phyloP scores from a whole-genome alignment of 1,140 invertebrate genomes.

The Contarinia nasturtii region DNA sequence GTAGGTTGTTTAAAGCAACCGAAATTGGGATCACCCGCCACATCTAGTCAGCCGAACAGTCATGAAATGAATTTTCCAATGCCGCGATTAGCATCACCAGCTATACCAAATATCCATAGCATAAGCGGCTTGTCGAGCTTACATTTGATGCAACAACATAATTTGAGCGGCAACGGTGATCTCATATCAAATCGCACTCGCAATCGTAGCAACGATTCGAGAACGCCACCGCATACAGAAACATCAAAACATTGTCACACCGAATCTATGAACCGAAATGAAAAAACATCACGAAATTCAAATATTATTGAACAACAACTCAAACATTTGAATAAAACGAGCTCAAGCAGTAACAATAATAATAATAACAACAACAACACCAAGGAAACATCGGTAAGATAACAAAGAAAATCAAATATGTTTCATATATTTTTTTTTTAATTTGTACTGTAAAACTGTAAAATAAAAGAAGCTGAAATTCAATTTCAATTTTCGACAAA shows the following conservation, averaged over 20 bases:
- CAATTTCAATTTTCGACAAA: too few relatives aligned
- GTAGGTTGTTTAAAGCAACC: conserved; percentile 21
- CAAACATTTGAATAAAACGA: conserved; percentile 15
- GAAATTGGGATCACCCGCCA: conserved; percentile 15
- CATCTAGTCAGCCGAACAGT: conserved; percentile 4
- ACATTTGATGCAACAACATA: conserved; percentile 10
- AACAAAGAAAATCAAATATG: too few relatives aligned
- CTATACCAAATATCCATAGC: conserved; percentile 9
- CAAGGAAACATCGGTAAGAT: conserved; percentile 17
- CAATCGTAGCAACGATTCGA: neutral
- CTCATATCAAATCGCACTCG: neutral
- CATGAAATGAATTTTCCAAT: conserved; percentile 4
- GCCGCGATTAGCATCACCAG: conserved; percentile 19
- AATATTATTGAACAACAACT: conserved; percentile 21
- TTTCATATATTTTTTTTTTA: too few relatives aligned
- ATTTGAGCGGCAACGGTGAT: neutral
- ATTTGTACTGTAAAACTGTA: too few relatives aligned
- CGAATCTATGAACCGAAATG: conserved; percentile 4
- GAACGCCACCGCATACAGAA: conserved; percentile 1
- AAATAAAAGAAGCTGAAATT: too few relatives aligned
- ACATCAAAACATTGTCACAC: neutral
- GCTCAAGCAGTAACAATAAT: conserved; percentile 23
- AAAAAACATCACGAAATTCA: neutral
- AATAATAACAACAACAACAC: conserved; percentile 12
- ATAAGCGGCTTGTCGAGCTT: conserved; percentile 16